Evolutionary conservation across 2,888 invertebrate genomes (phyloP).

Genomic region (Leptopilina myrica): DNA sequence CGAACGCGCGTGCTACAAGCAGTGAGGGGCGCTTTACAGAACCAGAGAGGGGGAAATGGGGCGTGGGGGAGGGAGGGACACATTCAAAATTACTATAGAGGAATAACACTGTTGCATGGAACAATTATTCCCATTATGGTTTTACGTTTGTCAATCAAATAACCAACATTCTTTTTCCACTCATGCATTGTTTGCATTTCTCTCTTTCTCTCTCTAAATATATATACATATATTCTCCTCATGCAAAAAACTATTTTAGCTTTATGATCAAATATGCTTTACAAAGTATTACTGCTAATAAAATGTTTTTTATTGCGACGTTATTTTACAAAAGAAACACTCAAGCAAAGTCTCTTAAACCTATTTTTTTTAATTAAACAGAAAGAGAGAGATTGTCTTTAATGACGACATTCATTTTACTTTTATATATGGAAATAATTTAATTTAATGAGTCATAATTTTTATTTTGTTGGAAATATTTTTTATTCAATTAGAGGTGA

Average conservation of each 20-base stretch:
- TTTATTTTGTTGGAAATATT: not conserved
- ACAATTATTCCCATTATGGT: constrained; percentile 9
- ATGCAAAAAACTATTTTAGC: not conserved
- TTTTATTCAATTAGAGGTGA: no score
- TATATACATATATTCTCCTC: not conserved
- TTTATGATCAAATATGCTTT: not conserved
- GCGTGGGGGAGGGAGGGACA: not conserved
- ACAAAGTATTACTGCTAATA: no score
- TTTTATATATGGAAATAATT: no score
- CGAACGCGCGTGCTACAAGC: constrained; percentile 48
- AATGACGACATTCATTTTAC: no score
- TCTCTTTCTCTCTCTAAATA: not conserved
- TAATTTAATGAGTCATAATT: no score
- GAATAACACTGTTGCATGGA: constrained; percentile 6
- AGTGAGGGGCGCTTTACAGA: not conserved
- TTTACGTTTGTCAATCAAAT: constrained; percentile 11
- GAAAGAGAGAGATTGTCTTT: no score
- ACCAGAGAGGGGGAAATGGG: no score
- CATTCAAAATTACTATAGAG: constrained; percentile 41
- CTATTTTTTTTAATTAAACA: no score
- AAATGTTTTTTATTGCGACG: no score
- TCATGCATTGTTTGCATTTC: constrained; percentile 2
- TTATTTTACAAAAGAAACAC: no score
- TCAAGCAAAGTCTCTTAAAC: no score
- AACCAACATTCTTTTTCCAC: constrained; percentile 1